These are phyloP conservation scores for Tiliacea citrago DNA, from an alignment of 2,888 invertebrate genomes.

Conservation along the genomic window DNA sequence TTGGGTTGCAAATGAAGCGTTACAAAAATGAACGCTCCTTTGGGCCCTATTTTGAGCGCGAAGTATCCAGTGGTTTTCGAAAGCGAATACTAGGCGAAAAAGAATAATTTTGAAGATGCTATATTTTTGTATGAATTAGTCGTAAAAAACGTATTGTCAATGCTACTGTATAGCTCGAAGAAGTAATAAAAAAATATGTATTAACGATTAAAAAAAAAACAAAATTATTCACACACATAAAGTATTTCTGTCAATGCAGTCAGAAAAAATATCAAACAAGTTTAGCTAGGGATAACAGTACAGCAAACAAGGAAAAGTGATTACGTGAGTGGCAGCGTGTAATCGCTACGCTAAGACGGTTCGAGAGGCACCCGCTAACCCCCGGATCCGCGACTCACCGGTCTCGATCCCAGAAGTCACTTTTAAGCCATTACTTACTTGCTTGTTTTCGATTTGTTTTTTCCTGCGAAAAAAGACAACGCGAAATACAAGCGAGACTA, in stretches of 20 bases:
- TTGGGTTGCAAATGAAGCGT: conserved; percentile 86
- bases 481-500: conserved; percentile 83
- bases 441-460: conserved; percentile 89
- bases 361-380: conserved; percentile 67
- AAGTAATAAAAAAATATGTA: background rate
- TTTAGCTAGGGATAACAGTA: conserved; percentile 45
- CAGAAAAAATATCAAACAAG: conserved; percentile 43
- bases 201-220: background rate
- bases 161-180: background rate
- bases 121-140: background rate
- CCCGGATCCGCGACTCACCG: conserved; percentile 70
- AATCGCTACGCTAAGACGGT: conserved; percentile 72
- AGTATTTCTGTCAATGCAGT: conserved; percentile 8
- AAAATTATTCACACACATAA: background rate
- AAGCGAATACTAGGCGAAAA: conserved; percentile 50
- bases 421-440: conserved; percentile 88
- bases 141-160: too few relatives aligned
- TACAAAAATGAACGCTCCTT: conserved; percentile 82
- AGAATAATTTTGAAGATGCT: background rate
- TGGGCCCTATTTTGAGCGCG: conserved; percentile 68
- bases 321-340: conserved; percentile 70
- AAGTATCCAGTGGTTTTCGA: conserved; percentile 65
- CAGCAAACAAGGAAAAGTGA: conserved; percentile 70
- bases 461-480: conserved; percentile 85
- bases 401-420: conserved; percentile 81